Base-by-base conservation (phyloP, 2,888 invertebrate genomes). In the Drosophila pullipes region DNA sequence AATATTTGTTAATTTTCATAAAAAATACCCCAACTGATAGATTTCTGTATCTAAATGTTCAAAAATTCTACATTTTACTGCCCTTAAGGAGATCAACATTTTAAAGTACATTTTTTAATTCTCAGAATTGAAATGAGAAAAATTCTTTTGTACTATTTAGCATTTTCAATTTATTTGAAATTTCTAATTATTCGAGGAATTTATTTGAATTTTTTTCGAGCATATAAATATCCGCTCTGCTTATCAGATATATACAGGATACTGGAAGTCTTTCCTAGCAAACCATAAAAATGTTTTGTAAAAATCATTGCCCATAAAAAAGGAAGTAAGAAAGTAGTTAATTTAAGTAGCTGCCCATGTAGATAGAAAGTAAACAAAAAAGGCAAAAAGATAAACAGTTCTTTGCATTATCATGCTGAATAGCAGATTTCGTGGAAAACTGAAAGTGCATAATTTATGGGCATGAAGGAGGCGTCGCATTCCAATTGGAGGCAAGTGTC, bases 391-490 rank as follows among this genome's bases (percentile, higher is more conserved):
- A 68, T 57, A 67, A 50, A 50, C 16, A 44, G 60, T 54, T 74
- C 50, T 53, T 58, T 62, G 85, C 85, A 76, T 63, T 82, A 70
- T 73, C 76, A 78, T 70, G 88, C 73, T 70, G 67, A 76, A 65
- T 78, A 59, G 64, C 68, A 63, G 64, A 59, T 68, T 73, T 62
- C 54, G 58, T 66, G 47, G 39, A 28, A 39, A 22, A 41, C 53
- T 39, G 33, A 41, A 58, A 54, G 50, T 72, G 61, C 70, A 76
- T 84, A 74, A 76, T 85, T 79, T 76, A 85, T 85, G 60, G 25
- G n/a, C 52, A 54, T 47, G 10, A n/a, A 54, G 18, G 44, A 64
- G 67, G 54, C 47, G 57, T 74, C 54, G 22, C 30, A 62, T 68
- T 50, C 55, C 22, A 37, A 41, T 50, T 55, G 44, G 28, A 35